Conservation (phyloP, 2,888 invertebrate genomes). For the Chrysodeixis includens region DNA sequence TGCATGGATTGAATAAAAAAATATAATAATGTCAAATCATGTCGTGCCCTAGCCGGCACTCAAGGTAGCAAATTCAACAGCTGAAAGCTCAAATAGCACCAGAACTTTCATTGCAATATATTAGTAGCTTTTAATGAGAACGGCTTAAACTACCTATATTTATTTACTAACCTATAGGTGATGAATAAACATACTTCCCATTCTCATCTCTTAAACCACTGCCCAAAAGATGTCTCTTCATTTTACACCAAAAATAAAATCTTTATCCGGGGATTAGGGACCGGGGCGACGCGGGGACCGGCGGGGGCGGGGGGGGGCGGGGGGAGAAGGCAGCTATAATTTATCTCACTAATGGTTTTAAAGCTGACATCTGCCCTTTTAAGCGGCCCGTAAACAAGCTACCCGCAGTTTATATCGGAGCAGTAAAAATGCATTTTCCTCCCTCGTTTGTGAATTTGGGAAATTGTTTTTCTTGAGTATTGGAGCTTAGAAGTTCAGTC, state of each 20-base stretch:
- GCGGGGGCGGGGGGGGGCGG: slow-evolving; percentile 34
- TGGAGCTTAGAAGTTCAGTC: slow-evolving; percentile 18
- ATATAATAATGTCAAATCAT: no score
- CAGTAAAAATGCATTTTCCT: slow-evolving; percentile 60
- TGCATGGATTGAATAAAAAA: no score
- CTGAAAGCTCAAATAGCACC: no score
- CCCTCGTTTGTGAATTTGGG: slow-evolving; percentile 48
- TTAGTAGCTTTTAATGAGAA: no score
- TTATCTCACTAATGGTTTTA: slow-evolving; percentile 85
- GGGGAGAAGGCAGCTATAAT: slow-evolving; percentile 70
- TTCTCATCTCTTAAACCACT: slow-evolving; percentile 38
- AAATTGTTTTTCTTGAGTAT: slow-evolving; percentile 37
- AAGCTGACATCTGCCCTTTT: slow-evolving; percentile 84
- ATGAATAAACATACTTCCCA: not conserved
- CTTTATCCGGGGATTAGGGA: slow-evolving; percentile 80
- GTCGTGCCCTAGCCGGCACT: no score
- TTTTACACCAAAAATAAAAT: slow-evolving; percentile 85
- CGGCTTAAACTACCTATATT: no score
- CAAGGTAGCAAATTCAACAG: no score
- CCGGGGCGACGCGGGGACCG: slow-evolving; percentile 40
- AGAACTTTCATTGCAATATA: no score
- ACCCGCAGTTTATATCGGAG: slow-evolving; percentile 56
- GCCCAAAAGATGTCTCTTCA: slow-evolving; percentile 79
- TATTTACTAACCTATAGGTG: not conserved
- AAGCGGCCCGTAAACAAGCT: slow-evolving; percentile 64